phyloP scores from a whole-genome alignment of 2,888 invertebrate species.

The Eretmocerus hayati region DNA sequence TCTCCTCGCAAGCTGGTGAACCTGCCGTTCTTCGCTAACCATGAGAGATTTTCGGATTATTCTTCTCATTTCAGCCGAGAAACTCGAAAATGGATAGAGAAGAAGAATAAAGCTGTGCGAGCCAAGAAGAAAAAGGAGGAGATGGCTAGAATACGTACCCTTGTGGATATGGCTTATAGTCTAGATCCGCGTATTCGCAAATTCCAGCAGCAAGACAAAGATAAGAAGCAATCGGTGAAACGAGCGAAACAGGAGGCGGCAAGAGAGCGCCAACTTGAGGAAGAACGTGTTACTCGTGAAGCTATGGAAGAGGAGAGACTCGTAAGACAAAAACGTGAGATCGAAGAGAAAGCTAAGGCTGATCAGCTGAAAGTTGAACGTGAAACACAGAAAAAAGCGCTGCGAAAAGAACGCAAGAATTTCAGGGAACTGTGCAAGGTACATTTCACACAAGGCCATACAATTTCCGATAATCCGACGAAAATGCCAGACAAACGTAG shows the following conservation, averaged over 20 bases:
- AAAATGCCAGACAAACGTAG: too few relatives aligned
- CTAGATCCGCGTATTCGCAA: constrained; percentile 88
- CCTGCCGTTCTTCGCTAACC: background rate
- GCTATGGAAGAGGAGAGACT: constrained; percentile 53
- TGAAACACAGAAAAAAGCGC: constrained; percentile 74
- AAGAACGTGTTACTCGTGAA: constrained; percentile 68
- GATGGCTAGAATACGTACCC: constrained; percentile 78
- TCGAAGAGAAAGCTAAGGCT: constrained; percentile 73
- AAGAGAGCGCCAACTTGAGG: constrained; percentile 76
- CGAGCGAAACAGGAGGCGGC: constrained; percentile 78
- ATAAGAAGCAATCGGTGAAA: constrained; percentile 81
- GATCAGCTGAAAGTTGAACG: constrained; percentile 79
- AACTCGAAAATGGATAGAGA: constrained; percentile 96
- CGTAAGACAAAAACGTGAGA: constrained; percentile 71
- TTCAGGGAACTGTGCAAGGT: constrained; percentile 73
- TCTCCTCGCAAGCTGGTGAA: too few relatives aligned
- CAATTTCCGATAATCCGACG: too few relatives aligned
- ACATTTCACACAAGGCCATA: too few relatives aligned
- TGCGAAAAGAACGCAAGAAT: constrained; percentile 80
- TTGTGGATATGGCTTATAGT: constrained; percentile 91
- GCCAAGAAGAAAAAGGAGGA: constrained; percentile 95
- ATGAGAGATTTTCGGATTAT: background rate
- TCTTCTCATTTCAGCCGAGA: constrained; percentile 57
- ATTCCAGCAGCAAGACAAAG: constrained; percentile 91
- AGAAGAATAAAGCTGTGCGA: constrained; percentile 89